Base-by-base conservation (phyloP, 2,888 invertebrate genomes). In the Tinea trinotella region DNA sequence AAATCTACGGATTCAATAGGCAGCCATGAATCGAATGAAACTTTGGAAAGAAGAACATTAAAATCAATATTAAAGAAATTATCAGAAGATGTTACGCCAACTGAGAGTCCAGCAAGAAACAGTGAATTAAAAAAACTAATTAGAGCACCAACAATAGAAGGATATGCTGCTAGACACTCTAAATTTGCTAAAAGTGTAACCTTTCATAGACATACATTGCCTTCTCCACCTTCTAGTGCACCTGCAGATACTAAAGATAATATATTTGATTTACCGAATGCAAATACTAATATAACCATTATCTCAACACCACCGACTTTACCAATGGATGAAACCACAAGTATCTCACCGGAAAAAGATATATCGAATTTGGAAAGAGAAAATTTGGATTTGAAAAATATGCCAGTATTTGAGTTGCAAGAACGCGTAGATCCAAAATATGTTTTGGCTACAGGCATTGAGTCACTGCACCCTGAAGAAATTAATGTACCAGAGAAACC, bases 101-200 rank as follows among this genome's bases (percentile, higher is more conserved):
- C 74, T 56, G 80, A 79, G 57, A 79, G 84, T 60, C 84, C 86
- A 3, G 81, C 83, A 59, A 80, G 80, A 59, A 80, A 67, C 59
- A 89, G 85, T 57, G 92, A 93, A 67, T 79, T 92, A 55, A 89
- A 88, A 62, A 91, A 89, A 67, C 79, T 95, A 57, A 90, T 93
- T 81, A 87, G 92, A 66, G 94, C 94, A 20, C 95, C 93, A 58
- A 95, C 95, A 57, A 85, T 95, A 63, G 95, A 95, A 87, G 95
- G 95, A 57, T 96, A 94, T 78, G 95, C 94, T 56, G 95, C 94
- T 53, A 88, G 95, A 68, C 95, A 95, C 80, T 93, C 93, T 59
- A 95, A 95, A 76, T 90, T 95, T 72, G 89, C 93, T 53, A 96
- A 95, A 87, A 94, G 95, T 77, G 95, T 95, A 59, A 95, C 95